Conservation (phyloP, 2,888 invertebrate genomes). For the Malacosoma neustria region DNA sequence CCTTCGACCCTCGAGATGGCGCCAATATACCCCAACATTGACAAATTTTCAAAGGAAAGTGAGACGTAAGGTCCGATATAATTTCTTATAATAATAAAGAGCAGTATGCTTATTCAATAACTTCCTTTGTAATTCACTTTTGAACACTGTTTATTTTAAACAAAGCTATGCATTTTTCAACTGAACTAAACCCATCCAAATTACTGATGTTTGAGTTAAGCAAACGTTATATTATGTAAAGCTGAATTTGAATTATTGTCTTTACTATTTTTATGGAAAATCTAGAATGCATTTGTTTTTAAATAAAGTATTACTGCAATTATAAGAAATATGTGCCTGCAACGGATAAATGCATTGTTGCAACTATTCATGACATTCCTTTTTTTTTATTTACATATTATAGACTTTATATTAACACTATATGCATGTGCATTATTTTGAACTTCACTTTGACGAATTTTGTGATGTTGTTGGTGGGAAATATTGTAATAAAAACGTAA, state of each 20-base stretch:
- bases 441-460: background rate
- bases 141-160: too few species aligned
- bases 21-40: constrained; percentile 87
- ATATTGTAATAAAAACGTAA: background rate
- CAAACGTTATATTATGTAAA: too few species aligned
- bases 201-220: too few species aligned
- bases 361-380: constrained; percentile 29
- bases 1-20: constrained; percentile 92
- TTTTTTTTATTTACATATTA: constrained; percentile 21
- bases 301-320: too few species aligned
- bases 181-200: too few species aligned
- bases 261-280: too few species aligned
- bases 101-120: too few species aligned
- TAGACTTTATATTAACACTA: background rate
- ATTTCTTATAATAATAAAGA: too few species aligned
- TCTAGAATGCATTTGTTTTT: too few species aligned
- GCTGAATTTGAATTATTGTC: too few species aligned
- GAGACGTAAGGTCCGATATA: constrained; percentile 86
- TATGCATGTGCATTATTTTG: background rate
- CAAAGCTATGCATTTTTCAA: too few species aligned
- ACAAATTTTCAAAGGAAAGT: constrained; percentile 87
- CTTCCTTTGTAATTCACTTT: too few species aligned
- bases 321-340: background rate
- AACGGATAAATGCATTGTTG: constrained; percentile 6
- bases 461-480: background rate